A percentile compares a stretch with the other conserved stretches of the same genome.
Evolutionary conservation across 1,140 invertebrate genomes (phyloP).

Genomic region (Danaus plexippus): DNA sequence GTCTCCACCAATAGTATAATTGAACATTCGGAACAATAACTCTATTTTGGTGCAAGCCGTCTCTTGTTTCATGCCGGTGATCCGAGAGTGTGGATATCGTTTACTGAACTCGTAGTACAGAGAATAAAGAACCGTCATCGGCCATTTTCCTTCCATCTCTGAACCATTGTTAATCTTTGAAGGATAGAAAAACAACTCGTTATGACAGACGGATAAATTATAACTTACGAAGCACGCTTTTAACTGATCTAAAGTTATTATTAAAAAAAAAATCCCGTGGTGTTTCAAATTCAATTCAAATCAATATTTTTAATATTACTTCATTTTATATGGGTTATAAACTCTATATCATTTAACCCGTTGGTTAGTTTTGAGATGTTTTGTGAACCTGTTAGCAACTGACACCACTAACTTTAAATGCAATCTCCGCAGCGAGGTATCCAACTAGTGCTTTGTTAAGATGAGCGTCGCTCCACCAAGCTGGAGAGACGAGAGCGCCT

Average conservation of each 20-base stretch:
- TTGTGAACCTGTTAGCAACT: no score
- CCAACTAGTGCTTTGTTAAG: slow-evolving; percentile 81
- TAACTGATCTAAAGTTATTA: no score
- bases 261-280: no score
- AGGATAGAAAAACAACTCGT: no score
- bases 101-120: slow-evolving; percentile 84
- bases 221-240: no score
- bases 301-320: no score
- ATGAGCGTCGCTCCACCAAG: slow-evolving; percentile 79
- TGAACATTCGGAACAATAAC: slow-evolving; percentile 93
- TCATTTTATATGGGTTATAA: no score
- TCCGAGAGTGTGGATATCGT: slow-evolving; percentile 78
- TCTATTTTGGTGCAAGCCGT: slow-evolving; percentile 82
- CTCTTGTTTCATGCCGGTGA: slow-evolving; percentile 81
- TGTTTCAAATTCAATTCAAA: no score
- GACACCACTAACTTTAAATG: slow-evolving; percentile 72
- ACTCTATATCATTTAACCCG: no score
- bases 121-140: slow-evolving; percentile 81
- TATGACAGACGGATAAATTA: no score
- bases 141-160: slow-evolving; percentile 82
- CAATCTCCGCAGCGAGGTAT: slow-evolving; percentile 79
- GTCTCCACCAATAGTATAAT: slow-evolving; percentile 84
- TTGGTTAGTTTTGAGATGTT: no score
- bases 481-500: slow-evolving; percentile 79
- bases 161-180: slow-evolving; percentile 75